Percentiles rank a stretch among this genome's conserved stretches.
Evolutionary conservation across 2,113 vertebrate genomes (phyloP).

Genomic region (Phrynosoma blainvillii): DNA sequence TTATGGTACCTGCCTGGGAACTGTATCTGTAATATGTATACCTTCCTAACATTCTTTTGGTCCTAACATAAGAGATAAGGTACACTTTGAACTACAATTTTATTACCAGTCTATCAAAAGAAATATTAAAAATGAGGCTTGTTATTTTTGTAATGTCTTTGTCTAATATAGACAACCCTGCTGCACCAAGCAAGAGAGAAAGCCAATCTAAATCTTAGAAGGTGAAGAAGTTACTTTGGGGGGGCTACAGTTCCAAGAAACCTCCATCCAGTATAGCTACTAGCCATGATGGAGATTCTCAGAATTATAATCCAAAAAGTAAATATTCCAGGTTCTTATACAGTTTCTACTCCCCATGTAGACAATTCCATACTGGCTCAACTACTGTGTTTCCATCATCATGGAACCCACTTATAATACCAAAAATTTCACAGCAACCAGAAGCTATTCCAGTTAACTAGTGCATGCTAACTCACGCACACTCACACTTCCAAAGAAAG

Average conservation of each 20-base stretch:
- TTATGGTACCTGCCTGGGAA: background rate
- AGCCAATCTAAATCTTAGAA: too few species aligned
- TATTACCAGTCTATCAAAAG: background rate
- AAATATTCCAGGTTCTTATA: background rate
- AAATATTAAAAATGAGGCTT: background rate
- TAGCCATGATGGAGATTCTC: too few species aligned
- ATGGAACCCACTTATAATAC: background rate
- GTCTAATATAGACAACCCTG: background rate
- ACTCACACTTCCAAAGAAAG: background rate
- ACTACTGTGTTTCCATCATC: background rate
- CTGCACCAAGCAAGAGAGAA: too few species aligned
- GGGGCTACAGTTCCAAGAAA: too few species aligned
- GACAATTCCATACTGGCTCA: background rate
- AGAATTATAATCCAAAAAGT: too few species aligned
- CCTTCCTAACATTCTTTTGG: background rate
- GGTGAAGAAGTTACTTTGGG: too few species aligned
- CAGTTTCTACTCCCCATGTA: background rate
- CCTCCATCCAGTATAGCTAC: too few species aligned
- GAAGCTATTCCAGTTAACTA: background rate
- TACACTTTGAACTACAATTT: background rate
- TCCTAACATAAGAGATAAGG: background rate
- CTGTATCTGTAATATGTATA: background rate
- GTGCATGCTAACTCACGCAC: background rate
- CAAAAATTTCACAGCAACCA: background rate
- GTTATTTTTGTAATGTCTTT: background rate